Percentiles rank a stretch among this genome's conserved stretches.
Evolutionary conservation across 2,797 vertebrate species (phyloP).

Genomic region (Syngnathus acus): DNA sequence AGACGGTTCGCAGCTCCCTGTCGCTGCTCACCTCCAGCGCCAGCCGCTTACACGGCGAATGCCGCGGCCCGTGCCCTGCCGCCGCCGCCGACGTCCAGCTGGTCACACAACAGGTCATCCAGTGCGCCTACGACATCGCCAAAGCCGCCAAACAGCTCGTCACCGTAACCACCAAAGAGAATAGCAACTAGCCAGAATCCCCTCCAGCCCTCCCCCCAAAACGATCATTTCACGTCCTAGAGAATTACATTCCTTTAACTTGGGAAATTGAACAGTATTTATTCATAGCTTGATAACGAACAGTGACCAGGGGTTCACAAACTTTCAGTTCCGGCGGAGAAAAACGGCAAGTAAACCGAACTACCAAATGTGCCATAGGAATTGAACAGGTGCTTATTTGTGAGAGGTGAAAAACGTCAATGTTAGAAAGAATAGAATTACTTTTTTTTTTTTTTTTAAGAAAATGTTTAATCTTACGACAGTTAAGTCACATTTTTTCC

Average conservation of each 20-base stretch:
- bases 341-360: background rate
- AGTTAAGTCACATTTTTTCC: too few species aligned
- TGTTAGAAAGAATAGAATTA: too few species aligned
- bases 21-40: constrained; percentile 91
- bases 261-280: background rate
- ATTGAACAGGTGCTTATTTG: background rate
- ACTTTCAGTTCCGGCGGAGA: background rate
- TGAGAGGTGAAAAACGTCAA: background rate
- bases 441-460: too few species aligned
- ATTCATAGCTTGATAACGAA: background rate
- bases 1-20: constrained; percentile 83
- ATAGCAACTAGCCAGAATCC: constrained; percentile 70
- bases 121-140: constrained; percentile 98
- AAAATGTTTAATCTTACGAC: too few species aligned
- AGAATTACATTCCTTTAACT: constrained; percentile 6
- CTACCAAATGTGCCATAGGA: background rate
- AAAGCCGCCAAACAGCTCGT: constrained; percentile 98
- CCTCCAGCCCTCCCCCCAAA: background rate
- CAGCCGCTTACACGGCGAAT: constrained; percentile 87
- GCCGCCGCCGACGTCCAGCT: constrained; percentile 83
- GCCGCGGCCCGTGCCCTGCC: constrained; percentile 80
- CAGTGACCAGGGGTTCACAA: background rate
- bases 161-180: constrained; percentile 99
- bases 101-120: constrained; percentile 97
- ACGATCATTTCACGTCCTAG: constrained; percentile 4